These are phyloP conservation scores for Pentamera pediparva DNA, from an alignment of 53 echinoderm and acorn worm genomes.

Conservation along the genomic window DNA sequence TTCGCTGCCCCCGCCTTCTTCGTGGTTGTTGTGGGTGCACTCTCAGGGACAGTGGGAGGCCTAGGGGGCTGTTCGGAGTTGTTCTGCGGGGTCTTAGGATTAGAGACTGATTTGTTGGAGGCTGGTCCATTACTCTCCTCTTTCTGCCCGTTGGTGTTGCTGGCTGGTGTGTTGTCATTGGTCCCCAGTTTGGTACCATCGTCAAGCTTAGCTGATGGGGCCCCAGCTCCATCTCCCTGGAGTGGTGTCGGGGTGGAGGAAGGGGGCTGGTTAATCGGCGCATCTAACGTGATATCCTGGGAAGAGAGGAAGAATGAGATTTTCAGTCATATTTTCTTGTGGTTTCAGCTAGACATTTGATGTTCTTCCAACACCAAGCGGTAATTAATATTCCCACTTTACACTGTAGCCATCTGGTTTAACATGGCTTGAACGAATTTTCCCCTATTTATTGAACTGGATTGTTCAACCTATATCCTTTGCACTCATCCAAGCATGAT, in stretches of 20 bases:
- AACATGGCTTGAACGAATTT: not conserved
- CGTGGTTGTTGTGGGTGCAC: conserved; percentile 34
- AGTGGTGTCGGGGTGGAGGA: conserved; percentile 29
- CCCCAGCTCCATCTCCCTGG: conserved; percentile 24
- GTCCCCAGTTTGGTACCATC: not conserved
- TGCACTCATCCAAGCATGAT: not conserved
- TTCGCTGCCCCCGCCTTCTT: conserved; percentile 15
- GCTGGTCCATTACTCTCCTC: conserved; percentile 7
- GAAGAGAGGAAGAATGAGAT: conserved; percentile 1
- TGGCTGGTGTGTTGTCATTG: not conserved
- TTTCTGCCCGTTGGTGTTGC: conserved; percentile 7
- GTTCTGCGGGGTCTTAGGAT: conserved; percentile 45
- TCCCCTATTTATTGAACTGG: too few species aligned
- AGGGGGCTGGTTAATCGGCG: conserved; percentile 30
- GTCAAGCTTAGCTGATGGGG: conserved; percentile 25
- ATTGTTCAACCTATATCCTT: too few species aligned
- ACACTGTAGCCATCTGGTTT: too few species aligned
- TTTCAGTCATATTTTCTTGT: not conserved
- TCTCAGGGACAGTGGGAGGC: conserved; percentile 13
- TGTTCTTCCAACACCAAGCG: too few species aligned
- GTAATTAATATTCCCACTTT: too few species aligned
- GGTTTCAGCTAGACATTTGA: too few species aligned
- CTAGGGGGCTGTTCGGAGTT: conserved; percentile 35
- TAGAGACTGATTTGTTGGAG: conserved; percentile 26
- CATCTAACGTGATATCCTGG: conserved; percentile 60